These are phyloP conservation scores for Boloria euphrosyne DNA, from an alignment of 2,888 invertebrate genomes.

Conservation along the genomic window DNA sequence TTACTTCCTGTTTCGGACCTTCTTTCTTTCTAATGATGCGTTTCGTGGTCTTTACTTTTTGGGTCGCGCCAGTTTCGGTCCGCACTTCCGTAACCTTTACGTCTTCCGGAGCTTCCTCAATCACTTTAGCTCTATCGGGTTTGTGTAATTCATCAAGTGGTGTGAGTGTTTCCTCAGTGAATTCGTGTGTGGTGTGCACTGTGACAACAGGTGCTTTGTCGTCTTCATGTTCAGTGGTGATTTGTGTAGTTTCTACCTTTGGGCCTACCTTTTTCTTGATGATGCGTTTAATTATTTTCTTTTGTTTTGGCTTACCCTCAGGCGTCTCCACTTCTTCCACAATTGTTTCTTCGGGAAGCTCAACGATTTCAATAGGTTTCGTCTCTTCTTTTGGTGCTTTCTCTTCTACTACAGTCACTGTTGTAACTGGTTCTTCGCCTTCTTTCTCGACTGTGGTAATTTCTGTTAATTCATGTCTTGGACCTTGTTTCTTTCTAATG, in stretches of 20 bases:
- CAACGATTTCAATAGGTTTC: constrained; percentile 38
- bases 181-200: constrained; percentile 50
- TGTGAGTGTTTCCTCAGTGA: constrained; percentile 14
- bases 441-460: no score
- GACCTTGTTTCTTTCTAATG: no score
- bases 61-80: constrained; percentile 45
- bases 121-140: constrained; percentile 8
- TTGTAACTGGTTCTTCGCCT: no score
- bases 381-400: constrained; percentile 47
- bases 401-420: no score
- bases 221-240: constrained; percentile 32
- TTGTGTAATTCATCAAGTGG: background rate
- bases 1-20: constrained; percentile 40
- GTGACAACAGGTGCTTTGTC: constrained; percentile 39
- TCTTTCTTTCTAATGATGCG: constrained; percentile 14
- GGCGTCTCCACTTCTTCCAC: constrained; percentile 33
- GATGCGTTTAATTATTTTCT: constrained; percentile 39
- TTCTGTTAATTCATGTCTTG: no score
- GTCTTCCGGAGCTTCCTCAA: constrained; percentile 30
- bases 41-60: constrained; percentile 13
- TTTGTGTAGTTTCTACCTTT: constrained; percentile 51
- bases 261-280: constrained; percentile 44
- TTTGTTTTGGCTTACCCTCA: background rate
- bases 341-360: constrained; percentile 7
- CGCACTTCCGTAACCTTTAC: constrained; percentile 42